Percentiles rank a stretch among this genome's conserved stretches.
Conservation (phyloP, 2,113 vertebrate genomes). For the Rhinoptilus africanus region DNA sequence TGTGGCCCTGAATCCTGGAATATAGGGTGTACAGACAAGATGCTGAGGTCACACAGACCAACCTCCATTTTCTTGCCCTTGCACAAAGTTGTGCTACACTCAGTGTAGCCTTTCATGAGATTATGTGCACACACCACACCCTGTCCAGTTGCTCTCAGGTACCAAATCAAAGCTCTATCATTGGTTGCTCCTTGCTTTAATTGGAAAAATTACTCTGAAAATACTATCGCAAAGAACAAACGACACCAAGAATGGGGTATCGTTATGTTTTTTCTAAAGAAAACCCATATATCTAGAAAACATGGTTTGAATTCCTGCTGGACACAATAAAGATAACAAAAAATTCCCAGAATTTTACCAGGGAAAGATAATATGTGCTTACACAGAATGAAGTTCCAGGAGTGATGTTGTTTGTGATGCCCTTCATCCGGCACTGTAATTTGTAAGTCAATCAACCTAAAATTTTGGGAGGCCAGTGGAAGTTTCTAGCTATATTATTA, state of each 20-base stretch:
- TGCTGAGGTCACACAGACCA: neutral
- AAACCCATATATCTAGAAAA: neutral
- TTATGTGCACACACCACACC: neutral
- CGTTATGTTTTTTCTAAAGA: neutral
- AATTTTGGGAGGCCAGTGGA: neutral
- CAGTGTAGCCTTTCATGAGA: neutral
- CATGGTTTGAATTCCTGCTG: neutral
- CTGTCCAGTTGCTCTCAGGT: neutral
- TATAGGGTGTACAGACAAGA: neutral
- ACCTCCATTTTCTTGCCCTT: neutral
- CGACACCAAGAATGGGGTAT: neutral
- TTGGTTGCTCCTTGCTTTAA: neutral
- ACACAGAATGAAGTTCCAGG: neutral
- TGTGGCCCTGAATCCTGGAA: neutral
- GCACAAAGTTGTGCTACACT: neutral
- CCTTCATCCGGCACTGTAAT: neutral
- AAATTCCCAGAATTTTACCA: neutral
- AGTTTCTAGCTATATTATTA: neutral
- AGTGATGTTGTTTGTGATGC: neutral
- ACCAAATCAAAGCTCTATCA: neutral
- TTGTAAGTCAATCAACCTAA: conserved; percentile 9
- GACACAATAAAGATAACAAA: neutral
- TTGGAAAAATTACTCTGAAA: neutral
- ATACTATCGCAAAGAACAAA: neutral
- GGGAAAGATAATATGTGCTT: neutral